Evolutionary conservation across 2,113 vertebrate species (phyloP).

Genomic region (Lepidothrix coronata): DNA sequence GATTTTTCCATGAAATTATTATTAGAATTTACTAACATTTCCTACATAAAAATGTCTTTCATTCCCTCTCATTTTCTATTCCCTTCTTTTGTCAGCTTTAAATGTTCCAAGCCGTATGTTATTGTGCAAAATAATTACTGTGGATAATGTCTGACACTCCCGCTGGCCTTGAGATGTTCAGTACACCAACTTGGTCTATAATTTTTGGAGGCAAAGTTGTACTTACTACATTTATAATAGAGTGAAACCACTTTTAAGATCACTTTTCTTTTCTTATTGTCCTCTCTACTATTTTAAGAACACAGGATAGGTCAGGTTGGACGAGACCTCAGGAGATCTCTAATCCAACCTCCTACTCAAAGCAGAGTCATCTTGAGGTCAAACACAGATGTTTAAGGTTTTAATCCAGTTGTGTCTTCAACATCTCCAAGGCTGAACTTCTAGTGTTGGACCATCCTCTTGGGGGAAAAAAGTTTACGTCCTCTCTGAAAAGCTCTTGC

Average conservation of each 20-base stretch:
- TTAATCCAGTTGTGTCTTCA: neutral
- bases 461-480: neutral
- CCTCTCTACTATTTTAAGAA: neutral
- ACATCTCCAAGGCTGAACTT: neutral
- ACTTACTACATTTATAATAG: neutral
- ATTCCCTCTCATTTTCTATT: neutral
- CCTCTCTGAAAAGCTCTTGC: neutral
- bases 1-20: neutral
- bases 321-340: neutral
- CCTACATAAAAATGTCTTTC: neutral
- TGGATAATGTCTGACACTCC: neutral
- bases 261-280: neutral
- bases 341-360: neutral
- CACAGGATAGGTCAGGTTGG: neutral
- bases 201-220: neutral
- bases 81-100: neutral
- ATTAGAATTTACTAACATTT: neutral
- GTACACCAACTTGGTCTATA: neutral
- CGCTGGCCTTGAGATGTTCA: neutral
- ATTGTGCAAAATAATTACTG: neutral
- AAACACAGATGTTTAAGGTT: neutral
- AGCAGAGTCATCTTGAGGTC: neutral
- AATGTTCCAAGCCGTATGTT: neutral
- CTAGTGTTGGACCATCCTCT: neutral
- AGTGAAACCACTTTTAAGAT: neutral